These are phyloP conservation scores for Aspidoscelis tigris DNA, from an alignment of 2,113 vertebrate species.

Conservation along the genomic window DNA sequence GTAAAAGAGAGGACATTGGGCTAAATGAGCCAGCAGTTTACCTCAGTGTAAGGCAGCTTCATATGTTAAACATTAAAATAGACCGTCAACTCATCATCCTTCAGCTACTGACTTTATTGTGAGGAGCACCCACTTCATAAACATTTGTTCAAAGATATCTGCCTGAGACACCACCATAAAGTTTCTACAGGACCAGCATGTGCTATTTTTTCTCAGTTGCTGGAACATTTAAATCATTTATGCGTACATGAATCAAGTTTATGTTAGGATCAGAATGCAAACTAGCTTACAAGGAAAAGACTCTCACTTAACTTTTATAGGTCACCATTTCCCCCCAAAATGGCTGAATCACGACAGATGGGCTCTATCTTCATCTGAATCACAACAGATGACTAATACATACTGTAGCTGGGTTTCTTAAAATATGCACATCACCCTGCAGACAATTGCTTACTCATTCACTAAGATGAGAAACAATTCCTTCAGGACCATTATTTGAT, in stretches of 20 bases:
- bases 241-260: not conserved
- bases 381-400: constrained; percentile 54
- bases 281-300: not conserved
- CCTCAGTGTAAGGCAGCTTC: not conserved
- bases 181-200: constrained; percentile 1
- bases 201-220: not conserved
- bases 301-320: not conserved
- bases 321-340: not conserved
- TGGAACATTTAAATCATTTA: not conserved
- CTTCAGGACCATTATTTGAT: not conserved
- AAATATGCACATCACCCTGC: not conserved
- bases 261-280: constrained; percentile 14
- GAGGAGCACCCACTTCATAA: not conserved
- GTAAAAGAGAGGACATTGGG: no score
- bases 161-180: not conserved
- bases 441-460: constrained; percentile 1
- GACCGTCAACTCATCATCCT: not conserved
- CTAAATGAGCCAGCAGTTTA: not conserved
- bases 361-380: constrained; percentile 59
- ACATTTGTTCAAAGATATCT: not conserved
- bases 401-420: constrained; percentile 20
- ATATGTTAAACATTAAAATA: not conserved
- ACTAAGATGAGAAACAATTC: not conserved
- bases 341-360: constrained; percentile 56
- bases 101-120: not conserved